A percentile compares a stretch with the other conserved stretches of the same genome.
These are phyloP conservation scores for Gallirallus australis DNA, from an alignment of 2,797 vertebrate genomes.

Conservation along the genomic window DNA sequence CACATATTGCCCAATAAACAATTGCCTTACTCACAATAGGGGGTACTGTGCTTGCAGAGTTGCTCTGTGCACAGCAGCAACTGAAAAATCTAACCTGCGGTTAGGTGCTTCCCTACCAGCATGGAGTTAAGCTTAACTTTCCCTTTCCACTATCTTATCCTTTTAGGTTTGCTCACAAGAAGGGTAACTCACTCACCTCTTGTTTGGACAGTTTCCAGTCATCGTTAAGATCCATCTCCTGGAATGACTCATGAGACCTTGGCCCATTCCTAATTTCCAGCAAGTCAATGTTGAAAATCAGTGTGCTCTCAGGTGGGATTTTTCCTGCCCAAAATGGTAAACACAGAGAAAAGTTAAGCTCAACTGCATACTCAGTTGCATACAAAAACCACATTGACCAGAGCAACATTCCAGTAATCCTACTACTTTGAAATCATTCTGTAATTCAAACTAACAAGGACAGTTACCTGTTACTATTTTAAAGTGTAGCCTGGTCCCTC, in stretches of 20 bases:
- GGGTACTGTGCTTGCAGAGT: background rate
- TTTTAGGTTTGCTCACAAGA: background rate
- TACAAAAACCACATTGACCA: fast-evolving
- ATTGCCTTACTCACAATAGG: background rate
- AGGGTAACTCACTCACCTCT: conserved; percentile 82
- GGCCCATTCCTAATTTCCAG: conserved; percentile 94
- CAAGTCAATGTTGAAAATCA: conserved; percentile 95
- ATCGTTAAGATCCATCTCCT: conserved; percentile 98
- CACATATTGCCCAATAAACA: background rate
- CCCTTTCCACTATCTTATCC: background rate
- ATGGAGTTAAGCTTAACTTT: background rate
- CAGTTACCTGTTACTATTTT: background rate
- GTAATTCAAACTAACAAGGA: background rate
- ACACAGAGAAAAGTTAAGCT: background rate
- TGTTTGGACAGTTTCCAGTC: conserved; percentile 95
- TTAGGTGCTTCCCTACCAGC: background rate
- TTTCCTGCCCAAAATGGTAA: conserved; percentile 81
- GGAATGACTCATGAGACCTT: conserved; percentile 95
- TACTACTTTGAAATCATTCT: background rate
- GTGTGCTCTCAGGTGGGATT: conserved; percentile 90
- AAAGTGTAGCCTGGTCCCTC: background rate
- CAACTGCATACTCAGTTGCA: background rate
- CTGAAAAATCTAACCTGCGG: background rate
- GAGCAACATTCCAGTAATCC: background rate
- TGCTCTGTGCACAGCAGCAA: background rate